Percentiles rank a stretch among this genome's conserved stretches.
These are phyloP conservation scores for Bujurquina vittata DNA, from an alignment of 2,113 vertebrate genomes.

Conservation along the genomic window DNA sequence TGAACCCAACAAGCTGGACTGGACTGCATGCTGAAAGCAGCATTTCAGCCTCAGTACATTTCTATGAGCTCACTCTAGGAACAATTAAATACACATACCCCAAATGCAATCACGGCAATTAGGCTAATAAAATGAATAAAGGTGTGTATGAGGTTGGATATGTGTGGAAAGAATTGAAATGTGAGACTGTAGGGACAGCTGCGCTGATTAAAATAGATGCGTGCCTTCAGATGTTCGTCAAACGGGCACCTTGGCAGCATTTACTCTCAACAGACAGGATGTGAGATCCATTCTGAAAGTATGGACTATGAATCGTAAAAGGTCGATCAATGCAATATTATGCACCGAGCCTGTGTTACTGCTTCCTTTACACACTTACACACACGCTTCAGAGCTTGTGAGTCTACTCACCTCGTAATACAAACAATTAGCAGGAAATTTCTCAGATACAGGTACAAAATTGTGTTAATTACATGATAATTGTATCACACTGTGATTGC, in stretches of 20 bases:
- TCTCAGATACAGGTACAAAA: not conserved
- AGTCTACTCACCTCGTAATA: not conserved
- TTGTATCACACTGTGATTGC: not conserved
- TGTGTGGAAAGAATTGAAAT: slow-evolving; percentile 6
- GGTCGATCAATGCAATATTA: not conserved
- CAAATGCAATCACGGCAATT: not conserved
- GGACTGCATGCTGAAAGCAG: not conserved
- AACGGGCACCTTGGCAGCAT: not conserved
- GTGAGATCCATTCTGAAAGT: not conserved
- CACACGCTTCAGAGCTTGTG: not conserved
- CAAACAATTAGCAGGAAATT: not conserved
- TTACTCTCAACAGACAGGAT: not conserved
- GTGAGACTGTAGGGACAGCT: not conserved
- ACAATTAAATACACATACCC: not conserved
- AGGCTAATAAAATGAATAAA: not conserved
- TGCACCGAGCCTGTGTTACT: not conserved
- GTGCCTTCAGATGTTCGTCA: not conserved
- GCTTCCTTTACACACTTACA: not conserved
- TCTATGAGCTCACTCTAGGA: not conserved
- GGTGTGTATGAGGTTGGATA: not conserved
- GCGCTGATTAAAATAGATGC: not conserved
- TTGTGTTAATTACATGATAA: not conserved
- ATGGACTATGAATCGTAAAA: not conserved
- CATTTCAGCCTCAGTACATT: not conserved
- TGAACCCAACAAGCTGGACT: not conserved